A percentile compares a stretch with the other conserved stretches of the same genome.
Evolutionary conservation across 1,140 invertebrate genomes (phyloP).

Genomic region (Penaeus indicus): DNA sequence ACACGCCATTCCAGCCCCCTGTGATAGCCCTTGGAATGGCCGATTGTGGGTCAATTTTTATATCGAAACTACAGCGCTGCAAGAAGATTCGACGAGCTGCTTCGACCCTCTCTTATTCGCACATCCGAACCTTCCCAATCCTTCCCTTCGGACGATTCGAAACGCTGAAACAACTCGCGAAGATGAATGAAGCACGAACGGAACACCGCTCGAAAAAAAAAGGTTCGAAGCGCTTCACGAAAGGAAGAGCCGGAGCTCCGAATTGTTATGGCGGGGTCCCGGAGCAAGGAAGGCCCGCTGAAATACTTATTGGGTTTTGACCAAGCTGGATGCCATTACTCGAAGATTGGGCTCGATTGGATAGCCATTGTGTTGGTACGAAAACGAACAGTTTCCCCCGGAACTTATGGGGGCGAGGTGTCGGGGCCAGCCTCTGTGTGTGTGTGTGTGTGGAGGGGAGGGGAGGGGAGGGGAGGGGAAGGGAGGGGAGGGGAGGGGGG

Average conservation of each 20-base stretch:
- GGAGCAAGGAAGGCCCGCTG: conserved; percentile 34
- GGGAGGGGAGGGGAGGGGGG: too few species aligned
- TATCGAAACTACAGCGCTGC: conserved; percentile 45
- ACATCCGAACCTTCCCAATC: too few species aligned
- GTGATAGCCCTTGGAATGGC: conserved; percentile 58
- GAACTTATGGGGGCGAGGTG: conserved; percentile 43
- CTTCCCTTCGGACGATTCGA: too few species aligned
- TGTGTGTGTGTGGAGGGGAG: too few species aligned
- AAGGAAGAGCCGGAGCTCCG: neutral
- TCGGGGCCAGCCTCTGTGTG: too few species aligned
- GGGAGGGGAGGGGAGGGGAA: too few species aligned
- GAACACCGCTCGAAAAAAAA: too few species aligned
- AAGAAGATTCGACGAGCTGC: neutral
- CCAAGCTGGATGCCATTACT: conserved; percentile 48
- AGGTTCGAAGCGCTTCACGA: too few species aligned
- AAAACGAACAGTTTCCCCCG: conserved; percentile 54
- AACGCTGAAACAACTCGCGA: too few species aligned
- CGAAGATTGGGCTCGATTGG: conserved; percentile 57
- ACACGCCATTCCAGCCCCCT: conserved; percentile 39
- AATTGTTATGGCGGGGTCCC: conserved; percentile 12
- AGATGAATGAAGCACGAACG: too few species aligned
- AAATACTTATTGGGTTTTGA: conserved; percentile 61
- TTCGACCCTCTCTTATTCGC: too few species aligned
- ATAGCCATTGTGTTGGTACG: conserved; percentile 58
- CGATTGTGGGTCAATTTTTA: conserved; percentile 56